Evolutionary conservation across 1,140 invertebrate species (phyloP), one percentile per base, ranked within the genome.

Genomic region (Dendrolimus punctatus): DNA sequence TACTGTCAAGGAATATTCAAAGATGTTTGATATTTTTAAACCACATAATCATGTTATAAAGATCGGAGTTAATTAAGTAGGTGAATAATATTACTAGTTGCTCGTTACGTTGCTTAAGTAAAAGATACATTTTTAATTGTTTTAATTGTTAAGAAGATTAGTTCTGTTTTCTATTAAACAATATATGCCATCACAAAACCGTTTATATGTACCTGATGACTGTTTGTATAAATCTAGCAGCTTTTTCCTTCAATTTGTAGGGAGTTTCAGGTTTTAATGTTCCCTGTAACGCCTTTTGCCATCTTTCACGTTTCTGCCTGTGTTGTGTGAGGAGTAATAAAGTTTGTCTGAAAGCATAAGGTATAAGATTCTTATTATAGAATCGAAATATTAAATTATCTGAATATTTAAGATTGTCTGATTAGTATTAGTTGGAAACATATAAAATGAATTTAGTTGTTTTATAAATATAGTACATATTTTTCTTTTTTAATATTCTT

Each of bases 241-340:
- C 58, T 57, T 57, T 67, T 51, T 71, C 64, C 51, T 64, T 72
- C 4, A 76, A 36, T 48, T 72, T 62, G 5, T 52, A 45, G 45
- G 40, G 57, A 8, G 72, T 65, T 51, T 57, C 64, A 6, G 73
- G 67, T n/a, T 62, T 53, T 39, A 68, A 43, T 8, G 51, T 68
- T 5, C 76, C 78, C 38, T 51, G 59, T 46, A 84, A 49, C 46
- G 78, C 71, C 53, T 80, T 83, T 46, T 55, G 60, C 80, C 80
- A 84, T 4, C 58, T 53, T 46, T 69, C 58, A 57, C 72, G 60
- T 61, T 63, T 76, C 38, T 66, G 67, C 49, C 57, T 58, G 45
- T 59, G 47, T 6, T 60, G 46, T 46, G n/a, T 70, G 1, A 53
- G 39, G 6, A 9, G 38, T 48, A 38, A 50, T 44, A 53, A 68